Evolutionary conservation across 2,888 invertebrate genomes (phyloP), one percentile per base, ranked within the genome.

Genomic region (Caenorhabditis doughertyi): DNA sequence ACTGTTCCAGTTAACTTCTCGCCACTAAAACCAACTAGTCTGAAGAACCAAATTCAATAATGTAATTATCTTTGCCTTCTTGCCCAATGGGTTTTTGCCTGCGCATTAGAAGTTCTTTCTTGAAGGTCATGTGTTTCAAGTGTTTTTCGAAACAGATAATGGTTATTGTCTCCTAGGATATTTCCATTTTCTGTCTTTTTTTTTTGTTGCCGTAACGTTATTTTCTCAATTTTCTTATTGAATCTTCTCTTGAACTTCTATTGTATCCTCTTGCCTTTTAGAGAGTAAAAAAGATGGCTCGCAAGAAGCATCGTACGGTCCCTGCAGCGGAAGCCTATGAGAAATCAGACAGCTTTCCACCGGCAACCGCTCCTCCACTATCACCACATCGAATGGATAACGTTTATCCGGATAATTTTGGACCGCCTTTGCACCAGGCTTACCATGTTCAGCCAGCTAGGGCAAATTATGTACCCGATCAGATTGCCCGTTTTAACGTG

Each of bases 401-500:
- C 13, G 72, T 77, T n/a, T 72, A 82, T 55, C 79, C 79, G n/a
- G 62, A 70, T 27, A 58, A 27, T 29, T 68, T 53, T 29, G 77
- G 35, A n/a, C 68, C 62, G 47, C 76, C 81, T 0, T 9, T 77
- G n/a, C 74, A 71, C 44, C 72, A 73, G 47, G 74, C 83, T 13
- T 73, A 62, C 67, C 79, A 79, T 64, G 56, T 73, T 49, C 82
- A 77, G 56, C 67, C 51, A 32, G 32, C 79, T 16, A 58, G 62
- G 4, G 44, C 74, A 9, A 51, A 70, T 39, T 64, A 73, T 60
- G 67, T 70, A 58, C 83, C 74, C 60, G 76, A 83, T 71, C 79
- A 83, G 58, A 83, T 83, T 55, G 83, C 83, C 9, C 70, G 83
- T 8, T 83, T 83, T 35, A 80, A 83, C 73, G 79, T 83, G 53